These are phyloP conservation scores for Xiphorhynchus erythropygius DNA, from an alignment of 2,797 vertebrate genomes.

Conservation along the genomic window DNA sequence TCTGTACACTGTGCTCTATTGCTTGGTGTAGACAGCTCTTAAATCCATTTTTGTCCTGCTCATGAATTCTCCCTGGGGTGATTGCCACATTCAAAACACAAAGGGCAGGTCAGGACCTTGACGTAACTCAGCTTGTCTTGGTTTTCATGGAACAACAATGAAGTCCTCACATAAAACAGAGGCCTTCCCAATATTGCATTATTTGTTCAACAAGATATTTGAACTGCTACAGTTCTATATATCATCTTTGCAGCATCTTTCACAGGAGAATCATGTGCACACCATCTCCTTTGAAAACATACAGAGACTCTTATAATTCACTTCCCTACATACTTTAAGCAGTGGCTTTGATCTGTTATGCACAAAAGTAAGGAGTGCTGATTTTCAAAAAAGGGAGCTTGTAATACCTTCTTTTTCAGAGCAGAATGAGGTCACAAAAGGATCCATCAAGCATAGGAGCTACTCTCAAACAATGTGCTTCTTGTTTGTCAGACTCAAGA, in stretches of 20 bases:
- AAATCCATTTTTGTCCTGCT: slow-evolving; percentile 23
- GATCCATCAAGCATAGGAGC: neutral
- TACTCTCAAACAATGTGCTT: slow-evolving; percentile 23
- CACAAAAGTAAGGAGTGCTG: slow-evolving; percentile 5
- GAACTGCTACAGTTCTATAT: neutral
- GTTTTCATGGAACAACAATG: slow-evolving; percentile 6
- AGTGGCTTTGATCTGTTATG: slow-evolving; percentile 23
- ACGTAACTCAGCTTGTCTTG: slow-evolving; percentile 26
- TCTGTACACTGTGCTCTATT: neutral
- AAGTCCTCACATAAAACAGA: slow-evolving; percentile 1
- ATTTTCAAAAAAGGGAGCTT: slow-evolving; percentile 1
- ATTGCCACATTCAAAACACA: neutral
- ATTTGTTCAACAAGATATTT: slow-evolving; percentile 20
- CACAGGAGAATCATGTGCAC: neutral
- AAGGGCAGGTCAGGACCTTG: slow-evolving; percentile 32
- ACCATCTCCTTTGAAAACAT: neutral
- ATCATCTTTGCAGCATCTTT: neutral
- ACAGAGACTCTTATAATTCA: neutral
- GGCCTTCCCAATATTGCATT: neutral
- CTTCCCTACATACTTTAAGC: neutral
- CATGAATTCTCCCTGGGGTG: neutral
- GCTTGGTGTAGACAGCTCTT: neutral
- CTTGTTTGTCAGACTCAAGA: slow-evolving; percentile 24
- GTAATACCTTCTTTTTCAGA: neutral
- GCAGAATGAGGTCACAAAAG: slow-evolving; percentile 15